A percentile compares a stretch with the other conserved stretches of the same genome.
Evolutionary conservation across 2,113 vertebrate species (phyloP).

Genomic region (Eurypyga helias): DNA sequence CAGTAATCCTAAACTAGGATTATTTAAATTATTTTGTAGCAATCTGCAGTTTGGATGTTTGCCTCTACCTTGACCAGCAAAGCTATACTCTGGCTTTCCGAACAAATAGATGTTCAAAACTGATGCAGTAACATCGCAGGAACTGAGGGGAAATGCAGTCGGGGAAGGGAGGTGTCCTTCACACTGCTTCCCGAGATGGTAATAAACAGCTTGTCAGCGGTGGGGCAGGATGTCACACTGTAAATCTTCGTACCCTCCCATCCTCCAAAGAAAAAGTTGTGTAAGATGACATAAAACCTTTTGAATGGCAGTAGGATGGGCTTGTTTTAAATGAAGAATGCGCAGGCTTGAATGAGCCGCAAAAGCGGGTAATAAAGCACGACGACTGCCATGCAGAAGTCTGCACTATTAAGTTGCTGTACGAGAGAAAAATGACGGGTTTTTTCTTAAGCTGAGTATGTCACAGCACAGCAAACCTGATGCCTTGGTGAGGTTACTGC

Average conservation of each 20-base stretch:
- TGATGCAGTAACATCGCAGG: background rate
- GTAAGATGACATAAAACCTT: background rate
- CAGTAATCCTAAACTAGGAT: background rate
- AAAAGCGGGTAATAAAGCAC: background rate
- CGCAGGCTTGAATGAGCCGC: background rate
- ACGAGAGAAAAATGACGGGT: background rate
- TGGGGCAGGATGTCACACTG: background rate
- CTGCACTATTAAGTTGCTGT: background rate
- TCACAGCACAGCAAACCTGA: background rate
- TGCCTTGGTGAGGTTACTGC: background rate
- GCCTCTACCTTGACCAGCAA: background rate
- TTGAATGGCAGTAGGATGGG: background rate
- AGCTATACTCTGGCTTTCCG: background rate
- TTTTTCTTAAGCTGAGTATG: background rate
- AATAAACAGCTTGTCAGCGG: constrained; percentile 12
- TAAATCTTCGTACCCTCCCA: constrained; percentile 25
- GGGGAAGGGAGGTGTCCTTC: background rate
- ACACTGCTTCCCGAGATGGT: background rate
- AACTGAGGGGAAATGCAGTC: background rate
- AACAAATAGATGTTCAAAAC: background rate
- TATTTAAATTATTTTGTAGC: background rate
- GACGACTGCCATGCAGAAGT: background rate
- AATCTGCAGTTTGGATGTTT: background rate
- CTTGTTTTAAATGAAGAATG: constrained; percentile 12
- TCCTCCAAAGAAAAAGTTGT: background rate